phyloP scores from a whole-genome alignment of 2,113 vertebrate genomes.

The Patagioenas fasciata region DNA sequence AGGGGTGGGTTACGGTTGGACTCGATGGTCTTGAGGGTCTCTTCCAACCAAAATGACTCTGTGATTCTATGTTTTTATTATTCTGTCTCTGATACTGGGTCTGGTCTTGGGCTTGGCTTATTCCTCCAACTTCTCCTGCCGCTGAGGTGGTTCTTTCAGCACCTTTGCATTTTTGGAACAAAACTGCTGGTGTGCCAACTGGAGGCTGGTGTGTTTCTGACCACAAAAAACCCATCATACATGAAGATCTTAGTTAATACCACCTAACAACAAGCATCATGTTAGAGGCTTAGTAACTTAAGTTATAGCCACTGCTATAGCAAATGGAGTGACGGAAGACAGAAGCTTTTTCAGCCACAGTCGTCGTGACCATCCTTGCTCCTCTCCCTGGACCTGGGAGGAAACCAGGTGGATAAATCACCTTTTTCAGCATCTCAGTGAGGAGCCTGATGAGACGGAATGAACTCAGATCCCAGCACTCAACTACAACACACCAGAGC shows the following conservation, averaged over 20 bases:
- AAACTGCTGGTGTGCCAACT: accelerated
- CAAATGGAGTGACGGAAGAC: neutral
- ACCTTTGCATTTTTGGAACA: neutral
- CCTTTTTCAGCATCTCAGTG: neutral
- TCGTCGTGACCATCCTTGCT: neutral
- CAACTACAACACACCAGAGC: accelerated
- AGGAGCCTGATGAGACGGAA: neutral
- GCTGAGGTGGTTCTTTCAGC: neutral
- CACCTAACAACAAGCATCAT: neutral
- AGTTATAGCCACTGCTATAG: neutral
- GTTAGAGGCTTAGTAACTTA: neutral
- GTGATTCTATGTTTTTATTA: too few relatives aligned
- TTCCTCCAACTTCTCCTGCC: neutral
- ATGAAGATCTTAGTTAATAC: neutral
- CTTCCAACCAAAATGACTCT: too few relatives aligned
- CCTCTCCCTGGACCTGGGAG: neutral
- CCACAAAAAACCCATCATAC: accelerated
- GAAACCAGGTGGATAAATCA: neutral
- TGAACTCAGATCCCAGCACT: neutral
- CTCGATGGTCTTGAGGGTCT: too few relatives aligned
- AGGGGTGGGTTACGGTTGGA: too few relatives aligned
- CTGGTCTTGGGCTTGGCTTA: neutral
- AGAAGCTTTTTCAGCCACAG: neutral
- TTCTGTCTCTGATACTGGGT: neutral
- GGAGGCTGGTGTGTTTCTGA: neutral